Conservation (phyloP, 2,113 vertebrate genomes). For the Emydocephalus ijimae region DNA sequence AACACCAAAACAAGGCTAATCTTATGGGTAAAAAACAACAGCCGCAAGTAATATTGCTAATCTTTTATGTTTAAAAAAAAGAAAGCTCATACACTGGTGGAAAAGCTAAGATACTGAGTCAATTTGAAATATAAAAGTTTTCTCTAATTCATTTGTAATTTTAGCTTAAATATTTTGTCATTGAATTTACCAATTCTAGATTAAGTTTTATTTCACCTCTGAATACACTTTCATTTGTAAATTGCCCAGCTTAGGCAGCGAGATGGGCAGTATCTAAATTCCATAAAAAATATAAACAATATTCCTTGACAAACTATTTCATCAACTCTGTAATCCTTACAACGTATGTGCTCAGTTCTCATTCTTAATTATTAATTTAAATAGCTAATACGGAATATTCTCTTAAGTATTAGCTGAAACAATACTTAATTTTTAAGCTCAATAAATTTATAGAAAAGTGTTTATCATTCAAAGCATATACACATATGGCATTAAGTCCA, state of each 20-base stretch:
- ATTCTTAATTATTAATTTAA: neutral
- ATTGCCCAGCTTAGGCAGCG: neutral
- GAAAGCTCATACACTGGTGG: neutral
- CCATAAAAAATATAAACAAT: neutral
- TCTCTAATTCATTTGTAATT: neutral
- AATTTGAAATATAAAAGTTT: neutral
- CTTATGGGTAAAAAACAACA: neutral
- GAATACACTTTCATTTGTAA: neutral
- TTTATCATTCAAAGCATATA: neutral
- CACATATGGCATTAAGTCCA: neutral
- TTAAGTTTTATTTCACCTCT: neutral
- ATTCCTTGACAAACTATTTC: neutral
- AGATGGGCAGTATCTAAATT: neutral
- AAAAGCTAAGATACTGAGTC: slow-evolving; percentile 50
- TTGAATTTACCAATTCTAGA: neutral
- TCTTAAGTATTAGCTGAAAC: neutral
- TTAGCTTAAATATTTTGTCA: neutral
- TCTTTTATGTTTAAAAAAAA: too few species aligned
- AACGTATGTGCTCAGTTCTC: neutral
- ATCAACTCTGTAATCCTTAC: neutral
- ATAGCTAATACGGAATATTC: neutral
- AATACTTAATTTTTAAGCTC: neutral
- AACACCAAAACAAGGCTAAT: neutral
- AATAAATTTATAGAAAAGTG: neutral
- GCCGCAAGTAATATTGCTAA: neutral